These are phyloP conservation scores for Acronicta leporina DNA, from an alignment of 2,888 invertebrate genomes.

Conservation along the genomic window DNA sequence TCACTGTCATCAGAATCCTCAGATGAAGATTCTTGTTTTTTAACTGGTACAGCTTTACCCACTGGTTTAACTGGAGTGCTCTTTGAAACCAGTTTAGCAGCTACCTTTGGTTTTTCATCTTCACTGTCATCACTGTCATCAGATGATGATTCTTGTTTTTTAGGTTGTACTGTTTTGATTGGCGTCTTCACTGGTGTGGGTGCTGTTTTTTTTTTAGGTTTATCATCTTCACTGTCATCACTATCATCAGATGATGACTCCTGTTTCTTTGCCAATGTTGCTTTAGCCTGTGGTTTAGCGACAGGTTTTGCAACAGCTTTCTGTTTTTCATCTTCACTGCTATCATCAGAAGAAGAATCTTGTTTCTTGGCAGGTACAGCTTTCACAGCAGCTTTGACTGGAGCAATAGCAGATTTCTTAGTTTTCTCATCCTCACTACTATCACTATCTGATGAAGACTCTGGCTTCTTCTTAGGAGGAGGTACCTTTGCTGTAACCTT, in stretches of 20 bases:
- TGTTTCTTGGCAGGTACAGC: constrained; percentile 54
- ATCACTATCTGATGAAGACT: constrained; percentile 56
- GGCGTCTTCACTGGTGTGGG: constrained; percentile 48
- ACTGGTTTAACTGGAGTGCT: constrained; percentile 46
- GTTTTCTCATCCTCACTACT: constrained; percentile 54
- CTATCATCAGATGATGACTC: constrained; percentile 51
- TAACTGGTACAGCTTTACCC: constrained; percentile 28
- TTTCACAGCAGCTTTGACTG: constrained; percentile 47
- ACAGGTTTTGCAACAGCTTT: constrained; percentile 48
- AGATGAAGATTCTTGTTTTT: constrained; percentile 67
- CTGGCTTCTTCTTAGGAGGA: constrained; percentile 48
- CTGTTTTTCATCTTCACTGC: constrained; percentile 65
- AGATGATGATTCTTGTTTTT: constrained; percentile 75
- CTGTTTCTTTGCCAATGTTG: constrained; percentile 53
- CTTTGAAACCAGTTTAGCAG: constrained; percentile 54
- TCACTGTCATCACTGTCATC: constrained; percentile 77
- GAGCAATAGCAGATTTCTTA: constrained; percentile 57
- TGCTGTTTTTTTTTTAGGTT: constrained; percentile 42
- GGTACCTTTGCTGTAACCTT: constrained; percentile 59
- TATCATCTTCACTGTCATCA: constrained; percentile 65
- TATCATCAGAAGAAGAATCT: constrained; percentile 71
- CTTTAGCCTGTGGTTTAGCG: constrained; percentile 37
- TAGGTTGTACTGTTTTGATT: constrained; percentile 59
- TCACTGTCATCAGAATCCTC: constrained; percentile 74
- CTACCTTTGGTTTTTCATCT: constrained; percentile 70